phyloP scores from a whole-genome alignment of 2,888 invertebrate genomes.

The Hirudinaria manillensis region DNA sequence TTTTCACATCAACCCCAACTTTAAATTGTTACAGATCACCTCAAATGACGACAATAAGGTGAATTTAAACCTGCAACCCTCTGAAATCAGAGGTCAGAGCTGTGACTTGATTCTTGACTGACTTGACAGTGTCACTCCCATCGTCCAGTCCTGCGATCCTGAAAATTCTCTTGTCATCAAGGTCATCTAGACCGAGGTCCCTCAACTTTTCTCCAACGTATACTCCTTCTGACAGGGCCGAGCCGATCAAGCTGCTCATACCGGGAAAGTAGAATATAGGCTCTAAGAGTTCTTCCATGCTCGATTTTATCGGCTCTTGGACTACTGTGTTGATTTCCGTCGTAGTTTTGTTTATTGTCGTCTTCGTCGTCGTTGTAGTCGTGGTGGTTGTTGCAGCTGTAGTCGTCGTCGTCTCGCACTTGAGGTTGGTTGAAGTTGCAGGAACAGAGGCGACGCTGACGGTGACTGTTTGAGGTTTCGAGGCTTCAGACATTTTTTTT shows the following conservation, averaged over 20 bases:
- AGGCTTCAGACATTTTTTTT: not conserved
- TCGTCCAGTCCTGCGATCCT: not conserved
- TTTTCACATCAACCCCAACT: too few relatives aligned
- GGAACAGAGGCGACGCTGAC: not conserved
- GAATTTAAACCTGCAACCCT: conserved; percentile 5
- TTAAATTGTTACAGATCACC: too few relatives aligned
- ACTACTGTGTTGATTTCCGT: not conserved
- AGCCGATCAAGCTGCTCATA: conserved; percentile 17
- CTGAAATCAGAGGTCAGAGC: not conserved
- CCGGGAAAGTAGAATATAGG: conserved; percentile 17
- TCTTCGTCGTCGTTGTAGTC: not conserved
- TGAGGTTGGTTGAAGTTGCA: conserved; percentile 5
- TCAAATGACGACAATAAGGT: too few relatives aligned
- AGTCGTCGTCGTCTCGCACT: not conserved
- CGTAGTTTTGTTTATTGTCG: not conserved
- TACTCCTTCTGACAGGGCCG: conserved; percentile 13
- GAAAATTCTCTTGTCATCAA: not conserved
- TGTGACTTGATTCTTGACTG: conserved; percentile 5
- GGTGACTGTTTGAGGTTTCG: not conserved
- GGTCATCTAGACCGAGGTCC: not conserved
- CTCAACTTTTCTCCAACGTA: conserved; percentile 7
- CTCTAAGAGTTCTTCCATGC: not conserved
- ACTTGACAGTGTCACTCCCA: not conserved
- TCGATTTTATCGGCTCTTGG: not conserved
- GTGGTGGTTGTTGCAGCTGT: not conserved